A percentile compares a stretch with the other conserved stretches of the same genome.
Evolutionary conservation across 2,888 invertebrate genomes (phyloP).

Genomic region (Leuctra nigra): DNA sequence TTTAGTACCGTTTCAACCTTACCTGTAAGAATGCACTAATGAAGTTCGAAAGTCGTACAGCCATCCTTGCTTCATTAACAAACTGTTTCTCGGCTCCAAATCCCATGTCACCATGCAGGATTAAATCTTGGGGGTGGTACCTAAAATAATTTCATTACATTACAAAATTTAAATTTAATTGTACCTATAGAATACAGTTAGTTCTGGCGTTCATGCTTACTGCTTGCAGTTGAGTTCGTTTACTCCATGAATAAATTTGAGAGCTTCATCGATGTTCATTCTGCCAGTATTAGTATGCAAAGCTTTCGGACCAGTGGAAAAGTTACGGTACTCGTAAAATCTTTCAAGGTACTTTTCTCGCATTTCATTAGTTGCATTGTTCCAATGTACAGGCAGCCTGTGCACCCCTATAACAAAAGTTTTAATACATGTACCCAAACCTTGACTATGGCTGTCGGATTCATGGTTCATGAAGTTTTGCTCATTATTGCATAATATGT

Average conservation of each 20-base stretch:
- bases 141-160: conserved; percentile 40
- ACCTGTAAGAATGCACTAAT: conserved; percentile 91
- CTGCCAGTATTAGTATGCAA: conserved; percentile 57
- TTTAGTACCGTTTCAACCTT: conserved; percentile 23
- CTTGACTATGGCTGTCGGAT: no score
- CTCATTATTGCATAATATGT: no score
- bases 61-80: conserved; percentile 94
- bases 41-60: conserved; percentile 91
- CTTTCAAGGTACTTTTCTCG: conserved; percentile 67
- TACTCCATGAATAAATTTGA: conserved; percentile 71
- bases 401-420: conserved; percentile 65
- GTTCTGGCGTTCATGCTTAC: conserved; percentile 39
- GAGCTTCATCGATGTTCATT: conserved; percentile 67
- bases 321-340: conserved; percentile 68
- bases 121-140: conserved; percentile 65
- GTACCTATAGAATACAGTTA: not conserved
- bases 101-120: conserved; percentile 78
- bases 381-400: conserved; percentile 77
- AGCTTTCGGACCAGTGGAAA: conserved; percentile 56
- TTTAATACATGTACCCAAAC: no score
- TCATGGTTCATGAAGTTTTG: no score
- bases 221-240: conserved; percentile 52
- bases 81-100: conserved; percentile 84
- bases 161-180: no score
- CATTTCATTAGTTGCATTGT: conserved; percentile 60